These are phyloP conservation scores for Larimichthys crocea DNA, from an alignment of 2,113 vertebrate species.

Conservation along the genomic window DNA sequence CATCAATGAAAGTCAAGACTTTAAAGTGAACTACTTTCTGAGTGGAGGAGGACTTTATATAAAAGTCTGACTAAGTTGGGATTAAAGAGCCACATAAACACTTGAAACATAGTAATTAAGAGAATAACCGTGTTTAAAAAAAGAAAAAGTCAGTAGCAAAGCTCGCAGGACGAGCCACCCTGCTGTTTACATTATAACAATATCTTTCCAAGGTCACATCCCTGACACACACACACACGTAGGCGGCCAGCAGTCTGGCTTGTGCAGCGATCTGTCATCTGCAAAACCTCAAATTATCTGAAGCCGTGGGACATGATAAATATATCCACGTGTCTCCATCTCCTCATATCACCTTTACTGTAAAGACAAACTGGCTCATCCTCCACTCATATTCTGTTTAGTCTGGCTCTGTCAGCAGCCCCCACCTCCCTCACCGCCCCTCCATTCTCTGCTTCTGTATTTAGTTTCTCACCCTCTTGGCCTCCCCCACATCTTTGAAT, in stretches of 20 bases:
- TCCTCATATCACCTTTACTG: conserved; percentile 27
- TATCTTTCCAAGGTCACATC: conserved; percentile 58
- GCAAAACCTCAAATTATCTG: conserved; percentile 37
- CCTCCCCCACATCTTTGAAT: conserved; percentile 43
- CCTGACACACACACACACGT: conserved; percentile 2
- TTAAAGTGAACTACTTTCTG: neutral
- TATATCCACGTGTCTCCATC: conserved; percentile 26
- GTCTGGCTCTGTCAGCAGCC: conserved; percentile 13
- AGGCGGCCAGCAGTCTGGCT: conserved; percentile 54
- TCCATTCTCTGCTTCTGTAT: conserved; percentile 1
- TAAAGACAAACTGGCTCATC: neutral
- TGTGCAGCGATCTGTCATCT: conserved; percentile 39
- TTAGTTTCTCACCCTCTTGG: conserved; percentile 38
- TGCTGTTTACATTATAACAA: conserved; percentile 69
- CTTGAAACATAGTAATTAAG: neutral
- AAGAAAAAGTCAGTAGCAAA: conserved; percentile 5
- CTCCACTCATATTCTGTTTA: conserved; percentile 31
- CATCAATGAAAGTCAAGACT: too few relatives aligned
- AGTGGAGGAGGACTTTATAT: neutral
- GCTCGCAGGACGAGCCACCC: conserved; percentile 5
- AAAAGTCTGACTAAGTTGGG: neutral
- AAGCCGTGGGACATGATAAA: conserved; percentile 40
- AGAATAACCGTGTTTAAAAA: conserved; percentile 8
- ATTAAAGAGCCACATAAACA: neutral
- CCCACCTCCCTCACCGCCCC: neutral